phyloP scores from a whole-genome alignment of 2,888 invertebrate genomes.

The Drosophila meridiana region DNA sequence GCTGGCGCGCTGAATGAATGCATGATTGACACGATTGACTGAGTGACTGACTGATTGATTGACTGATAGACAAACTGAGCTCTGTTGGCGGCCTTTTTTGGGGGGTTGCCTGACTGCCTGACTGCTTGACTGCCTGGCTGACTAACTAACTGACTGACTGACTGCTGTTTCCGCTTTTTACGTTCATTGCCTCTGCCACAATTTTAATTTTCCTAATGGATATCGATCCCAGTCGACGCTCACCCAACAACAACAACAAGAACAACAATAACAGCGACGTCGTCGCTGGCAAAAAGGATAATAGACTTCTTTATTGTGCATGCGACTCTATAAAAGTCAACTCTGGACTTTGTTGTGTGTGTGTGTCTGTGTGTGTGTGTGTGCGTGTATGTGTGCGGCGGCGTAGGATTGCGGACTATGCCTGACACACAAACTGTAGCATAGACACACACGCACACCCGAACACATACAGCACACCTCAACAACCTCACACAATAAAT shows the following conservation, averaged over 20 bases:
- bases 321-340: slow-evolving; percentile 85
- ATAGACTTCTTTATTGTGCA: slow-evolving; percentile 84
- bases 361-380: slow-evolving; percentile 10
- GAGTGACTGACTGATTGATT: slow-evolving; percentile 10
- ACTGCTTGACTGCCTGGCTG: slow-evolving; percentile 35
- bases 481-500: slow-evolving; percentile 74
- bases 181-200: slow-evolving; percentile 85
- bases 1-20: slow-evolving; percentile 15
- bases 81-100: not conserved
- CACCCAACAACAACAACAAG: slow-evolving; percentile 57
- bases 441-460: slow-evolving; percentile 30
- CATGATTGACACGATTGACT: slow-evolving; percentile 17
- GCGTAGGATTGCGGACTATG: slow-evolving; percentile 27
- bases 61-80: slow-evolving; percentile 9
- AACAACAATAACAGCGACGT: slow-evolving; percentile 42
- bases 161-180: slow-evolving; percentile 79
- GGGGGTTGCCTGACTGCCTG: not conserved
- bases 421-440: slow-evolving; percentile 30
- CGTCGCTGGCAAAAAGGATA: slow-evolving; percentile 79
- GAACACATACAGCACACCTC: slow-evolving; percentile 49
- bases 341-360: slow-evolving; percentile 80
- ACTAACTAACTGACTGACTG: slow-evolving; percentile 59
- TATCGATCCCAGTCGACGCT: slow-evolving; percentile 84
- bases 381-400: slow-evolving; percentile 10
- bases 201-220: slow-evolving; percentile 86